Percentiles rank a stretch among this genome's conserved stretches.
phyloP scores from a whole-genome alignment of 2,888 invertebrate species.

The Colostygia pectinataria region DNA sequence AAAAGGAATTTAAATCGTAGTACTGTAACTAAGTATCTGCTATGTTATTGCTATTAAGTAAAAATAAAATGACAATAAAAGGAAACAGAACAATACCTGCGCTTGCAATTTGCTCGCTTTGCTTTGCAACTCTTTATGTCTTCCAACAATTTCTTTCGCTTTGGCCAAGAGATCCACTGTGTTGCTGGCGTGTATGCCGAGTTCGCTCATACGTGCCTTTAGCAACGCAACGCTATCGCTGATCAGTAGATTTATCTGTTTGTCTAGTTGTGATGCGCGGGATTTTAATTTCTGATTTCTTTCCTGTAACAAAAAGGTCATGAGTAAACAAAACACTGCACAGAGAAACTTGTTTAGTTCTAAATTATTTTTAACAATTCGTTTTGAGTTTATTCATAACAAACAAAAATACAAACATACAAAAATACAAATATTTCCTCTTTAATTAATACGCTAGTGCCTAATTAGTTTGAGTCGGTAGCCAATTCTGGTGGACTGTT shows the following conservation, averaged over 20 bases:
- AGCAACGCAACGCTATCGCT: slow-evolving; percentile 95
- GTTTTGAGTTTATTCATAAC: too few relatives aligned
- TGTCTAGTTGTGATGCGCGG: slow-evolving; percentile 94
- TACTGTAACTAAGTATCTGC: slow-evolving; percentile 5
- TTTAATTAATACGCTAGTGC: too few relatives aligned
- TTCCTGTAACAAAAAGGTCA: slow-evolving; percentile 73
- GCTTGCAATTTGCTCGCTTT: slow-evolving; percentile 93
- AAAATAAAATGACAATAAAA: slow-evolving; percentile 4
- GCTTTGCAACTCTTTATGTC: slow-evolving; percentile 95
- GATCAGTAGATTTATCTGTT: slow-evolving; percentile 95
- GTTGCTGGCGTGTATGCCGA: slow-evolving; percentile 94
- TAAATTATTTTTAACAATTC: too few relatives aligned
- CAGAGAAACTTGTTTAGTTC: too few relatives aligned
- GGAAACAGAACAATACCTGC: slow-evolving; percentile 83
- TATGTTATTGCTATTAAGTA: not conserved
- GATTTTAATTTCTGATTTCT: slow-evolving; percentile 91
- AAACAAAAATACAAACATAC: too few relatives aligned
- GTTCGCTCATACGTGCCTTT: slow-evolving; percentile 94
- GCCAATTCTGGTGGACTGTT: too few relatives aligned
- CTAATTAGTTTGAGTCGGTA: too few relatives aligned
- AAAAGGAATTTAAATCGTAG: too few relatives aligned
- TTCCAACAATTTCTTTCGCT: slow-evolving; percentile 95
- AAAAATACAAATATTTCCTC: too few relatives aligned
- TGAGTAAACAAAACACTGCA: too few relatives aligned
- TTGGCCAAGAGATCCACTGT: slow-evolving; percentile 93